Conservation (phyloP, 2,113 vertebrate species). For the Pluvialis apricaria region DNA sequence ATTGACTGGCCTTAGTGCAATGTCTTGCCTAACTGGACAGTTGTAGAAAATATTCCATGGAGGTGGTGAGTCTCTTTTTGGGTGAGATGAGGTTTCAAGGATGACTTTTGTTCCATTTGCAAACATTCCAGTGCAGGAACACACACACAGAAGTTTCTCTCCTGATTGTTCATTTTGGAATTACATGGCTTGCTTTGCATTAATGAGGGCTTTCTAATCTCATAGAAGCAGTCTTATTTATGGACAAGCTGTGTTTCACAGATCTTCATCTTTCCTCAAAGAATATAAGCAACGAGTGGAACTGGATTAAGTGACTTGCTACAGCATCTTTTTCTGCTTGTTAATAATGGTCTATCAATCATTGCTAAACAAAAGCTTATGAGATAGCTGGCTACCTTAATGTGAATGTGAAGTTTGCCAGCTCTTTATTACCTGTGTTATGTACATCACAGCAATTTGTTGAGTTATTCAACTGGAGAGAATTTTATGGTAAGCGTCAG, state of each 20-base stretch:
- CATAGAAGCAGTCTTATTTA: background rate
- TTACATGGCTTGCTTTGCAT: background rate
- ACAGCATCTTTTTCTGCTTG: background rate
- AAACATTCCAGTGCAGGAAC: background rate
- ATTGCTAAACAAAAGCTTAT: background rate
- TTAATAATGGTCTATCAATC: constrained; percentile 14
- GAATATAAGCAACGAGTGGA: background rate
- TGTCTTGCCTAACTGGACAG: background rate
- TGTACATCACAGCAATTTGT: background rate
- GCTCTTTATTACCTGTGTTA: constrained; percentile 26
- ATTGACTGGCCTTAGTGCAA: background rate
- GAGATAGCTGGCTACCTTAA: background rate
- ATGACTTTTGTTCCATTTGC: background rate
- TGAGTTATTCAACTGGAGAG: background rate
- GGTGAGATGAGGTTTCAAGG: background rate
- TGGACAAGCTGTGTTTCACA: background rate
- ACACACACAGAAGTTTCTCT: background rate
- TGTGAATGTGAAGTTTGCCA: background rate
- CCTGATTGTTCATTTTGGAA: background rate
- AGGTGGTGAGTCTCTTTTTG: background rate
- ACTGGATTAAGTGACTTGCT: background rate
- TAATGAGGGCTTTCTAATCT: constrained; percentile 2
- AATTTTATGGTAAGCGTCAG: background rate
- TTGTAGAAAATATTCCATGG: background rate
- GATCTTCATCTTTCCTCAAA: background rate